Evolutionary conservation across 2,888 invertebrate genomes (phyloP).

Genomic region (Ochropacha duplaris): DNA sequence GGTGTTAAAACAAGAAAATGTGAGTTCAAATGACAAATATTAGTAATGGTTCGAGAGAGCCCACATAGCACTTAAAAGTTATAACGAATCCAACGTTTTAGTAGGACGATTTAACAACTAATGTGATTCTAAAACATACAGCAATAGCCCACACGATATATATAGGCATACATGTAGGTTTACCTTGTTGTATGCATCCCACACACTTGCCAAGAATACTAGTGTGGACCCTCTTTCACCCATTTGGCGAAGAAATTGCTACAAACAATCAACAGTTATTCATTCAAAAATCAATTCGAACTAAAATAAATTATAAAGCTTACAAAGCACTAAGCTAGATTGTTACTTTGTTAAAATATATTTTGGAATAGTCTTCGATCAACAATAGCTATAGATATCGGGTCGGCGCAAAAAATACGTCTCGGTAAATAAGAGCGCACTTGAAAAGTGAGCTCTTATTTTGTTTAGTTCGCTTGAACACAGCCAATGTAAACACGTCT

Average conservation of each 20-base stretch:
- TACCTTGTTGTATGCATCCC: constrained; percentile 70
- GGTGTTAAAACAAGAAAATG: no score
- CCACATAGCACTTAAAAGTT: constrained; percentile 53
- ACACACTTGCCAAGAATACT: constrained; percentile 73
- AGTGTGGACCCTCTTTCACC: constrained; percentile 79
- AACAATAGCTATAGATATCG: no score
- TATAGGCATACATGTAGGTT: constrained; percentile 28
- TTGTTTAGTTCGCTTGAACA: no score
- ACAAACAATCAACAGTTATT: constrained; percentile 54
- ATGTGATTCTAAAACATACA: constrained; percentile 22
- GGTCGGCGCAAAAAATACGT: no score
- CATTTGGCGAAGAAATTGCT: constrained; percentile 76
- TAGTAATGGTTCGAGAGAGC: constrained; percentile 49
- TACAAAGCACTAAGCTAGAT: neutral
- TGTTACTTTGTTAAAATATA: neutral
- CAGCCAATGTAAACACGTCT: no score
- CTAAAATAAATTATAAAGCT: neutral
- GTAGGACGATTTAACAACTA: constrained; percentile 52
- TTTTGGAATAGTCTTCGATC: neutral
- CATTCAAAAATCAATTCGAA: constrained; percentile 11
- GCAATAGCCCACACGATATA: constrained; percentile 37
- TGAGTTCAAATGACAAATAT: neutral
- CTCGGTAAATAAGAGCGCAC: no score
- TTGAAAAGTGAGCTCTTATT: no score
- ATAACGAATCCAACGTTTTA: constrained; percentile 24